Conservation (phyloP, 2,113 vertebrate species). For the Pampusana beccarii region DNA sequence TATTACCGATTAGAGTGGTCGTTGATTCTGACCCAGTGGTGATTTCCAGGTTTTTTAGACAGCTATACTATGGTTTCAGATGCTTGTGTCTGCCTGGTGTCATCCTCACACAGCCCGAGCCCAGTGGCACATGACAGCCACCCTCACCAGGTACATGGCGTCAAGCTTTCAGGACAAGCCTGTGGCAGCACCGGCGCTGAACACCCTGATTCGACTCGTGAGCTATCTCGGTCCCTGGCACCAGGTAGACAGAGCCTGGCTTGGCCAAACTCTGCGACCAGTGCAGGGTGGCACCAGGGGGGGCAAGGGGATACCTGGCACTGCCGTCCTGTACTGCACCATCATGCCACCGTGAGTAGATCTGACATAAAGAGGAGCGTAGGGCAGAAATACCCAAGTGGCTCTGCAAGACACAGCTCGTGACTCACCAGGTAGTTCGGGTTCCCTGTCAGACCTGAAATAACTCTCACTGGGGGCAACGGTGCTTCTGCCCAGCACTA, state of each 20-base stretch:
- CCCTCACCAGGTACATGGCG: background rate
- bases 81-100: background rate
- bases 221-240: rapidly evolving
- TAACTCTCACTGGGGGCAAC: background rate
- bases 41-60: background rate
- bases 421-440: background rate
- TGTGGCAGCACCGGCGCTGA: background rate
- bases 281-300: rapidly evolving
- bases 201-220: rapidly evolving
- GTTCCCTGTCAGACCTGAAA: background rate
- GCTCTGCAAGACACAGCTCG: background rate
- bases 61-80: background rate
- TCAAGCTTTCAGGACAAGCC: background rate
- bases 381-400: background rate
- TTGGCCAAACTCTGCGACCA: background rate
- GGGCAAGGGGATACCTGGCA: background rate
- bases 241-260: rapidly evolving
- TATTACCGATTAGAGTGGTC: background rate
- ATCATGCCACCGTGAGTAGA: background rate
- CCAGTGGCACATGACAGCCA: background rate
- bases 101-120: background rate
- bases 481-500: background rate
- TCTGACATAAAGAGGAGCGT: rapidly evolving
- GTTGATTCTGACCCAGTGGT: background rate
- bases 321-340: background rate